Conservation (phyloP, 2,797 vertebrate genomes). For the Emydoidea blandingii region DNA sequence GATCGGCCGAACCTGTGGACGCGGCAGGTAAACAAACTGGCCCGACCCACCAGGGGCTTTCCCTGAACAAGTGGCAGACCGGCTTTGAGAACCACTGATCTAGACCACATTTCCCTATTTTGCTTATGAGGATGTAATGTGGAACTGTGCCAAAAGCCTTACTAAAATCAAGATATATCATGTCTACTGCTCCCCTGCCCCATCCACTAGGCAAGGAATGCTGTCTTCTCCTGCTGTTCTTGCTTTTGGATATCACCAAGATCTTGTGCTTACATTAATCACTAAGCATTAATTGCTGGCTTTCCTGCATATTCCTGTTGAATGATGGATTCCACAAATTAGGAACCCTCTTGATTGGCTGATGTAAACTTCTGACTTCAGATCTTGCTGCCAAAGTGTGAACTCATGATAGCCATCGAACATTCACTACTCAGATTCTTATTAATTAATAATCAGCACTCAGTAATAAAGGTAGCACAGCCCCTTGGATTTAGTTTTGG, state of each 20-base stretch:
- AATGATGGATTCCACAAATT: background rate
- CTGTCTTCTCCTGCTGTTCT: background rate
- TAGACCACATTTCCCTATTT: background rate
- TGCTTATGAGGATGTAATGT: background rate
- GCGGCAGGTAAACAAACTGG: too few relatives aligned
- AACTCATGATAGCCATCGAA: background rate
- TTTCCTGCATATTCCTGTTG: background rate
- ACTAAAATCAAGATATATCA: background rate
- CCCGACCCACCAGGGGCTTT: too few relatives aligned
- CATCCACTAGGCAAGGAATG: background rate
- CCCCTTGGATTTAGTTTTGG: background rate
- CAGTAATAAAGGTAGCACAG: background rate
- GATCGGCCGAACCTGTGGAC: too few relatives aligned
- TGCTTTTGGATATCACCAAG: background rate
- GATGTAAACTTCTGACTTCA: background rate
- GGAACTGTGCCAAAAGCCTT: background rate
- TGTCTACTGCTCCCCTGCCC: background rate
- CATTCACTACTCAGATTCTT: background rate
- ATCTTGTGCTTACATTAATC: background rate
- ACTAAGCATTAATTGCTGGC: background rate
- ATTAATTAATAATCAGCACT: background rate
- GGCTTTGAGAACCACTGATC: too few relatives aligned
- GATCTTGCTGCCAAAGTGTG: background rate
- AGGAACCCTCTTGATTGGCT: rapidly evolving
- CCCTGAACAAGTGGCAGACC: too few relatives aligned